Evolutionary conservation across 2,797 vertebrate species (phyloP).

Genomic region (Silurus lanzhouensis): DNA sequence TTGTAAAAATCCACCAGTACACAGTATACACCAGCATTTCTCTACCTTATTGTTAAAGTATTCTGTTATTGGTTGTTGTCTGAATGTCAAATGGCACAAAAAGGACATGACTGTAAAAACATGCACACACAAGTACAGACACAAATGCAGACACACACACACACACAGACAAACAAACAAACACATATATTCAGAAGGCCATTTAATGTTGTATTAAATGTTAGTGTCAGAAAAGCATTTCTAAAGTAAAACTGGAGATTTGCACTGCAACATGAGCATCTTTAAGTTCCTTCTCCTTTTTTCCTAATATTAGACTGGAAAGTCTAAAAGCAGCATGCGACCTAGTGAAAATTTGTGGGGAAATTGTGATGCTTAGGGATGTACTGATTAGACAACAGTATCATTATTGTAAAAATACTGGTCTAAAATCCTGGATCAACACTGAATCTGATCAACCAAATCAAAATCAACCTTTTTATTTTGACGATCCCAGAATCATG

Average conservation of each 20-base stretch:
- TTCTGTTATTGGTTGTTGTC: background rate
- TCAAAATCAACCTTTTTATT: background rate
- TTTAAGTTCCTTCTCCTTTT: constrained; percentile 26
- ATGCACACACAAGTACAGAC: constrained; percentile 1
- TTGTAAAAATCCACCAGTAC: background rate
- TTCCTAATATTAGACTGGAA: background rate
- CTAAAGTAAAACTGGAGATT: background rate
- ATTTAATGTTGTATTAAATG: constrained; percentile 19
- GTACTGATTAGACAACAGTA: background rate
- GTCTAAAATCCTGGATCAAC: background rate
- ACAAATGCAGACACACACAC: background rate
- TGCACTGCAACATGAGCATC: background rate
- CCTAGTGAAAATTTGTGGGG: background rate
- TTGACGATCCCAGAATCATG: background rate
- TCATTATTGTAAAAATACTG: background rate
- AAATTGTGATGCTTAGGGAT: background rate
- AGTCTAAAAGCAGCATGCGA: background rate
- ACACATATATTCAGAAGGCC: background rate
- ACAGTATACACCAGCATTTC: background rate
- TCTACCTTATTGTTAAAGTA: background rate
- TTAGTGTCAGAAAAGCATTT: background rate
- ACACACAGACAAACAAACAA: background rate
- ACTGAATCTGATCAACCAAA: background rate
- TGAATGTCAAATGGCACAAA: background rate
- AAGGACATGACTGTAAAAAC: background rate